Percentiles rank a stretch among this genome's conserved stretches.
Evolutionary conservation across 2,888 invertebrate species (phyloP).

Genomic region (Creontiades dilutus): DNA sequence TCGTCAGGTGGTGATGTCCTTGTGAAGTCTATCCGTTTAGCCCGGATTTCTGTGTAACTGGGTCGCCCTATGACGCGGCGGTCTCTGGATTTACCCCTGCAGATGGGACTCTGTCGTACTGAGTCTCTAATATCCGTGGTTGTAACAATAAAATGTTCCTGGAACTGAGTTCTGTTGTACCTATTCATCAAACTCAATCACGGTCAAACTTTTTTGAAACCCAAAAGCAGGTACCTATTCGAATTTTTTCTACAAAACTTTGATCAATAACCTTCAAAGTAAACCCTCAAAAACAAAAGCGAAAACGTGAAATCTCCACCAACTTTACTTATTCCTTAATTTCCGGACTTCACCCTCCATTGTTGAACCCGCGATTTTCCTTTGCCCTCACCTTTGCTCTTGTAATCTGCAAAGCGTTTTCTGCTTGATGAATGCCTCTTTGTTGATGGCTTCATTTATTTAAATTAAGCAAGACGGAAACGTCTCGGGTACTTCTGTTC

Average conservation of each 20-base stretch:
- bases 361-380: background rate
- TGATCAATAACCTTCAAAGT: background rate
- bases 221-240: background rate
- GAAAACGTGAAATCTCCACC: background rate
- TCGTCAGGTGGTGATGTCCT: no score
- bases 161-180: no score
- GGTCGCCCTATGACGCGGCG: no score
- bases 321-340: conserved; percentile 5
- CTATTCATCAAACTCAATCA: no score
- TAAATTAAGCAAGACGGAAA: conserved; percentile 46
- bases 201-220: no score
- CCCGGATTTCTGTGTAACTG: no score
- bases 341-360: background rate
- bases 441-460: conserved; percentile 55
- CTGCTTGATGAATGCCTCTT: conserved; percentile 34
- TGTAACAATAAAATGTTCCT: no score
- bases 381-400: background rate
- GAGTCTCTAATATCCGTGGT: no score
- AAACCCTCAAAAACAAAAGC: background rate
- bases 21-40: no score
- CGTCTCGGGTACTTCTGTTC: conserved; percentile 38
- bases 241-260: background rate
- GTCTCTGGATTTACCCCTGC: no score
- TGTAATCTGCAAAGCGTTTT: conserved; percentile 29
- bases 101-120: no score